Evolutionary conservation across 2,888 invertebrate genomes (phyloP), one percentile per base, ranked within the genome.

Genomic region (Clepsis dumicolana): DNA sequence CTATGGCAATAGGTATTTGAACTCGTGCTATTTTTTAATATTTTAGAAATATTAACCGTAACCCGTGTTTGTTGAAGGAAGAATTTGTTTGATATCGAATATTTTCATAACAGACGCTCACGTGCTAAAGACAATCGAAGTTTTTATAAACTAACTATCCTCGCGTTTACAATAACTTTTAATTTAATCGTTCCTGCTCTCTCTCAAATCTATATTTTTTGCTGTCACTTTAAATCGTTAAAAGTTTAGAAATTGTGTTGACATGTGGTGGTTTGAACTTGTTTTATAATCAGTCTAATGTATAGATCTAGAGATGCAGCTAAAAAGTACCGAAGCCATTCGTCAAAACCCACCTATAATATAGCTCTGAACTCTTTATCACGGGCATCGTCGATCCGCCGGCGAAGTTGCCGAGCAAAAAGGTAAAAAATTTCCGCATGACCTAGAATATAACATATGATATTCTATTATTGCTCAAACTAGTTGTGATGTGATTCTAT

Each of bases 341-440:
- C 50, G 10, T 16, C 50, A 14, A 67, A 67, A 50, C 62, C 67
- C 1, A 41, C 62, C 0, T 63, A 63, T 24, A 67, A 67, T 52
- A 62, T 67, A 24, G 56, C 67, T 0, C 38, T 35, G 0, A 63
- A 63, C 24, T 41, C 56, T 21, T 35, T 67, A 16, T 67, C 67
- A 50, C 62, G 67, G 16, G 29, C 67, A 21, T 48, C 29, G 16
- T 59, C 59, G 14, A 25, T 59, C 10, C 67, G 67, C 10, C 62
- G 48, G 8, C 62, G 67, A 5, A 50, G 56, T 41, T 29, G 14
- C 29, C 56, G 29, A 16, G 10, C 50, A 4, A 67, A 38, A 63
- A 67, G 67, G 67, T 67, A 57, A 63, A n/a, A 41, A 27, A 25
- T 25, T 24, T 14, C 14, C 35, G 5, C 8, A 35, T 35, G 18